A percentile compares a stretch with the other conserved stretches of the same genome.
phyloP scores from a whole-genome alignment of 1,140 invertebrate genomes.

The Elymnias hypermnestra region DNA sequence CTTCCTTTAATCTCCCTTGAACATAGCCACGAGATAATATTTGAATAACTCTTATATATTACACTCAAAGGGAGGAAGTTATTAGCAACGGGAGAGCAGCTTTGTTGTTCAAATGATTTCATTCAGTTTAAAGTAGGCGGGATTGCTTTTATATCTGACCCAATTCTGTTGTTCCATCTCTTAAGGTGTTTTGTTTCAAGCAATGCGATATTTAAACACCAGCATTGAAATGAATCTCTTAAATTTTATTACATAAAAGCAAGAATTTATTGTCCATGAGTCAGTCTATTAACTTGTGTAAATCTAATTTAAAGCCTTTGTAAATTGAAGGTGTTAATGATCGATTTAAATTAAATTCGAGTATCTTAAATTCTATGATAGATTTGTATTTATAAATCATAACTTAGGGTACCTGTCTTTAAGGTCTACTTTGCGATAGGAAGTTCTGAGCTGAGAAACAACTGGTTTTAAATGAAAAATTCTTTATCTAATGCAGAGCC shows the following conservation, averaged over 20 bases:
- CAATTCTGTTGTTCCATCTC: slow-evolving; percentile 1
- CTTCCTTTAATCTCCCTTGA: no score
- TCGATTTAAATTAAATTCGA: not conserved
- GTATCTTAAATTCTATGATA: not conserved
- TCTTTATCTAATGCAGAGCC: no score
- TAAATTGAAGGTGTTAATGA: no score
- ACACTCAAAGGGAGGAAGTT: slow-evolving; percentile 2
- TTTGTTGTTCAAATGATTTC: slow-evolving; percentile 12
- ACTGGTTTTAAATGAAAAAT: no score
- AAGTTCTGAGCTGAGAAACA: no score
- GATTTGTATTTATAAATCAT: no score
- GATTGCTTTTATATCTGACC: slow-evolving; percentile 20
- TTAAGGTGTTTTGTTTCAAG: not conserved
- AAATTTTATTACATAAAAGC: not conserved
- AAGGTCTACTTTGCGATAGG: no score
- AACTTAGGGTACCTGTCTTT: no score
- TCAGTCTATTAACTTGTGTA: not conserved
- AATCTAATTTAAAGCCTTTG: no score
- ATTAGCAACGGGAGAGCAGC: slow-evolving; percentile 1
- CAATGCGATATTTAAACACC: not conserved
- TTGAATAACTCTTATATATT: not conserved
- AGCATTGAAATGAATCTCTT: not conserved
- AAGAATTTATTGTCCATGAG: not conserved
- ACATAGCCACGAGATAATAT: not conserved
- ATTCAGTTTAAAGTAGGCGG: slow-evolving; percentile 15